Conservation (phyloP, 2,888 invertebrate species). For the Allophyes oxyacanthae region DNA sequence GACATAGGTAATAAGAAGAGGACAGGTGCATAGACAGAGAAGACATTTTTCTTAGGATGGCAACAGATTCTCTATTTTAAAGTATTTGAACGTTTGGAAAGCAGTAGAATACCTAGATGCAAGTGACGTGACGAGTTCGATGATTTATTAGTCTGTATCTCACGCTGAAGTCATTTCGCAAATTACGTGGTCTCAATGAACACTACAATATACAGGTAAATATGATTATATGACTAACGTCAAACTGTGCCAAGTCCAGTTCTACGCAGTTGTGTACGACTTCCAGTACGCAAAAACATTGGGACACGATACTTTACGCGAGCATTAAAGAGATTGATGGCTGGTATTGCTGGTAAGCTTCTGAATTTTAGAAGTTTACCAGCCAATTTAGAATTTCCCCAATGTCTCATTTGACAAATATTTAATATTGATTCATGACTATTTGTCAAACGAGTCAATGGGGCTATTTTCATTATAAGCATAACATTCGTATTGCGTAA, state of each 20-base stretch:
- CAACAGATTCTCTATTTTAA: too few species aligned
- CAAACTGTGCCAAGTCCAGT: conserved; percentile 67
- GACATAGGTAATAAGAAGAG: too few species aligned
- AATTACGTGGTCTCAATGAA: conserved; percentile 37
- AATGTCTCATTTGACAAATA: too few species aligned
- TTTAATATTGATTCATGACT: neutral
- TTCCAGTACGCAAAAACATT: conserved; percentile 31
- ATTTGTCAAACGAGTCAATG: conserved; percentile 4
- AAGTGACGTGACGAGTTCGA: conserved; percentile 1
- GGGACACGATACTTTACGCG: conserved; percentile 15
- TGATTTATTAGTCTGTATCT: conserved; percentile 6
- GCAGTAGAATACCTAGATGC: neutral
- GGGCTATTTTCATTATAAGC: neutral
- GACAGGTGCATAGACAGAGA: too few species aligned
- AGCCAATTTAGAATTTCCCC: too few species aligned
- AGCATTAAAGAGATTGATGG: conserved; percentile 6
- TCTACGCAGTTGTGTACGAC: conserved; percentile 54
- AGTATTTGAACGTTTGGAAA: neutral
- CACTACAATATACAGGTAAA: conserved; percentile 41
- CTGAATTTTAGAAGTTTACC: neutral
- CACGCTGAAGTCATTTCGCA: conserved; percentile 2
- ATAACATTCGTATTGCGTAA: too few species aligned
- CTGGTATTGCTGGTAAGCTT: neutral
- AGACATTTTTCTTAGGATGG: too few species aligned
- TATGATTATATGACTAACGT: conserved; percentile 61